Evolutionary conservation across 2,888 invertebrate species (phyloP).

Genomic region (Cheilosia scutellata): DNA sequence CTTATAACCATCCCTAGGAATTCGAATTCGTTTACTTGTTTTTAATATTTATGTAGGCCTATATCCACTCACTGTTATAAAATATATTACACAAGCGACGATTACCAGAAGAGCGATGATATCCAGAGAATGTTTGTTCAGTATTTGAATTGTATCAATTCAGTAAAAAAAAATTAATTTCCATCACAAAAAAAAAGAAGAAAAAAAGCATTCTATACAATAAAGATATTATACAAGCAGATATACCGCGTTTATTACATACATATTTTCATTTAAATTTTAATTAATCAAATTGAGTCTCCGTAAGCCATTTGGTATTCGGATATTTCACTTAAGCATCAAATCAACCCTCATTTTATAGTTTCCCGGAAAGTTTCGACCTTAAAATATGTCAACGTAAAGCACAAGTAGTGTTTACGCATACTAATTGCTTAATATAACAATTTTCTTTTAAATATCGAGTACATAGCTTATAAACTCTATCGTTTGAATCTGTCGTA

Average conservation of each 20-base stretch:
- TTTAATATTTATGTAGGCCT: too few species aligned
- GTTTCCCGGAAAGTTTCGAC: slow-evolving; percentile 68
- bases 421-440: slow-evolving; percentile 59
- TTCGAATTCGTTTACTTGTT: too few species aligned
- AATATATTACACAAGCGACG: too few species aligned
- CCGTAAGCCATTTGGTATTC: slow-evolving; percentile 68
- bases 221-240: slow-evolving; percentile 35
- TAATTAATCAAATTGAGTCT: slow-evolving; percentile 69
- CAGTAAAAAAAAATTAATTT: slow-evolving; percentile 7
- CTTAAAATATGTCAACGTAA: slow-evolving; percentile 51
- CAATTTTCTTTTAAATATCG: slow-evolving; percentile 53
- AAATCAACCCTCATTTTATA: slow-evolving; percentile 58
- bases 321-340: slow-evolving; percentile 69
- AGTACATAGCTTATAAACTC: slow-evolving; percentile 33
- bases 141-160: not conserved
- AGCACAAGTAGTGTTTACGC: slow-evolving; percentile 53
- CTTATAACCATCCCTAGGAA: too few species aligned
- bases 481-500: slow-evolving; percentile 29
- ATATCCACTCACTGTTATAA: too few species aligned
- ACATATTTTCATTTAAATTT: slow-evolving; percentile 63
- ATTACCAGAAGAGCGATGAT: too few species aligned
- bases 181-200: slow-evolving; percentile 2
- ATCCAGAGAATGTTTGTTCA: not conserved
- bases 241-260: not conserved
- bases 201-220: slow-evolving; percentile 9